Evolutionary conservation across 2,888 invertebrate genomes (phyloP).

Genomic region (Drosophila longiperda): DNA sequence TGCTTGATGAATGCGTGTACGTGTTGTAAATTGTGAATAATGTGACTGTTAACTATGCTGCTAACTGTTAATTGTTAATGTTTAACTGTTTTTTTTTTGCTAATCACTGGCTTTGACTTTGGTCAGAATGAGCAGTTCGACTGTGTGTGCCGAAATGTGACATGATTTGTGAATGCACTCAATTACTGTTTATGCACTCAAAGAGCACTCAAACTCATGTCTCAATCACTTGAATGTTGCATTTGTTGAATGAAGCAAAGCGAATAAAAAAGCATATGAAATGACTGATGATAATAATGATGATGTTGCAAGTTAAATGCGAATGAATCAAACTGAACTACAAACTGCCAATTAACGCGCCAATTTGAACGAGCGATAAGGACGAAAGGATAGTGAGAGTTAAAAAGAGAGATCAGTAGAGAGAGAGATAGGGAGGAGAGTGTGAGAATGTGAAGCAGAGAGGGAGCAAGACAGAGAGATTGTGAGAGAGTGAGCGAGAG

Average conservation of each 20-base stretch:
- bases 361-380: constrained; percentile 56
- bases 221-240: constrained; percentile 22
- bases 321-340: constrained; percentile 55
- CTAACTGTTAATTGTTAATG: constrained; percentile 9
- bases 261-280: constrained; percentile 42
- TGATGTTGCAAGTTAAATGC: constrained; percentile 52
- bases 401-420: constrained; percentile 1
- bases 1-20: constrained; percentile 48
- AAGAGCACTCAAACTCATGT: background rate
- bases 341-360: constrained; percentile 69
- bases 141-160: constrained; percentile 24
- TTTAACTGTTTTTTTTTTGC: constrained; percentile 21
- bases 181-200: background rate
- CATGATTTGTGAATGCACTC: background rate
- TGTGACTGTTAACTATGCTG: constrained; percentile 49
- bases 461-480: background rate
- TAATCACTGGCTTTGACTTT: constrained; percentile 14
- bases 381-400: constrained; percentile 27
- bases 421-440: background rate
- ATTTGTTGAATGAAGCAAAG: constrained; percentile 51
- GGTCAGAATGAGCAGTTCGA: constrained; percentile 40
- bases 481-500: constrained; percentile 3
- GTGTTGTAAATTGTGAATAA: constrained; percentile 46
- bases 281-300: constrained; percentile 36
- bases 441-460: background rate